A percentile compares a stretch with the other conserved stretches of the same genome.
Conservation (phyloP, 2,113 vertebrate species). For the Petroica traversi region DNA sequence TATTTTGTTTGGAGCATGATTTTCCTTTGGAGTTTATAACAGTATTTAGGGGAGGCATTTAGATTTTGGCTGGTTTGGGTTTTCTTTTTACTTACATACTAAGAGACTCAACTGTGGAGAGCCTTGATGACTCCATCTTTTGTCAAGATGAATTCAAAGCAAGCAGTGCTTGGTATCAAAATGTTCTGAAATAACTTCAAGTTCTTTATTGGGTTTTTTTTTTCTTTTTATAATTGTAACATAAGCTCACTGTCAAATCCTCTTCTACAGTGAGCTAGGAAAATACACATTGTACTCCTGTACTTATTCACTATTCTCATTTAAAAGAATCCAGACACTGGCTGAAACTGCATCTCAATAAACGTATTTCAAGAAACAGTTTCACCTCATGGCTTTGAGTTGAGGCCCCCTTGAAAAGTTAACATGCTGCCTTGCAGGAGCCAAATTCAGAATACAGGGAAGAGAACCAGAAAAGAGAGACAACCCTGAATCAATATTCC, state of each 20-base stretch:
- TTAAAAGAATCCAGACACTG: not conserved
- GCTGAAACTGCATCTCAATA: not conserved
- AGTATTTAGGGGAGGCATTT: not conserved
- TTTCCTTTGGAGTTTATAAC: not conserved
- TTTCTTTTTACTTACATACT: not conserved
- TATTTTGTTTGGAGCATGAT: not conserved
- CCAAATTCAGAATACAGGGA: not conserved
- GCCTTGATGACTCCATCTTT: not conserved
- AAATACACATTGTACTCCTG: not conserved
- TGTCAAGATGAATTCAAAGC: not conserved
- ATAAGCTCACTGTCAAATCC: not conserved
- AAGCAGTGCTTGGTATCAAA: not conserved
- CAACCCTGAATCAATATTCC: not conserved
- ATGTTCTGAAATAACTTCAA: not conserved
- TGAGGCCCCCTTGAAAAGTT: not conserved
- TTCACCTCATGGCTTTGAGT: not conserved
- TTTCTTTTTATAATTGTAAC: not conserved
- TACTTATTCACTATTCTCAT: not conserved
- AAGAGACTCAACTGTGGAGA: not conserved
- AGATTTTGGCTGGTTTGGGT: not conserved
- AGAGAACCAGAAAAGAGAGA: not conserved
- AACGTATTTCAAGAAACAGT: not conserved
- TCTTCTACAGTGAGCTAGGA: not conserved
- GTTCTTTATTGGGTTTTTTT: not conserved
- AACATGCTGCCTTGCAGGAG: not conserved